Conservation (phyloP, 1,140 invertebrate genomes). For the Babylonia areolata region DNA sequence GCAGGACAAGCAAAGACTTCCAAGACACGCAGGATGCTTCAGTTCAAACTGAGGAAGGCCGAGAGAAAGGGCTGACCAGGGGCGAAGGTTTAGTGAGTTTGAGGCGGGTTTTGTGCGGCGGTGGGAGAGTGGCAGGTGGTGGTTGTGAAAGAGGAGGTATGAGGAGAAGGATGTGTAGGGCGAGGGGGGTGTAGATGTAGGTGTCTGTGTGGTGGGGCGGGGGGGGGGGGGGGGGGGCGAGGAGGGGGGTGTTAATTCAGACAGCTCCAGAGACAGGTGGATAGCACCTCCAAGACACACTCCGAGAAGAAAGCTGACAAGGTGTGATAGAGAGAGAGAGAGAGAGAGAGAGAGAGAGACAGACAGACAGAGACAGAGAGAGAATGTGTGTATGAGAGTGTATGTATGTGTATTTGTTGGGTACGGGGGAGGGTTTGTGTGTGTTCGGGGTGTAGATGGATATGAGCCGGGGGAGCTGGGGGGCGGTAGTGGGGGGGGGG, state of each 20-base stretch:
- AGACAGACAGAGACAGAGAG: not conserved
- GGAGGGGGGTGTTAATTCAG: too few relatives aligned
- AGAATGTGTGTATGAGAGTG: not conserved
- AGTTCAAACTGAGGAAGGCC: not conserved
- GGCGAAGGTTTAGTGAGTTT: too few relatives aligned
- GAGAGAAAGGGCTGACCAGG: not conserved
- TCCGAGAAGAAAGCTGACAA: too few relatives aligned
- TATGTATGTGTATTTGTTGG: too few relatives aligned
- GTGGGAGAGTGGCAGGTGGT: too few relatives aligned
- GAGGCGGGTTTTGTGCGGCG: too few relatives aligned
- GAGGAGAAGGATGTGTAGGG: too few relatives aligned
- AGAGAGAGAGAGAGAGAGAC: not conserved
- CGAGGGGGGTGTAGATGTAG: too few relatives aligned
- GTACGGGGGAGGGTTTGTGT: not conserved
- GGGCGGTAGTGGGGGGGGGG: not conserved
- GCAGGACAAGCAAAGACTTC: too few relatives aligned
- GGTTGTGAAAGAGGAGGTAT: too few relatives aligned
- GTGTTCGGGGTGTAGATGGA: not conserved
- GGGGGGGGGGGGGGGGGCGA: too few relatives aligned
- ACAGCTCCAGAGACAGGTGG: not conserved
- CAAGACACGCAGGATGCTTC: not conserved
- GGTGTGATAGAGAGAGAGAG: not conserved
- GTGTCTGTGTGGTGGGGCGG: not conserved
- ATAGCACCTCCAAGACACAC: not conserved
- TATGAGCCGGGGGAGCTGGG: not conserved